Evolutionary conservation across 2,888 invertebrate genomes (phyloP).

Genomic region (Perizoma flavofasciatum): DNA sequence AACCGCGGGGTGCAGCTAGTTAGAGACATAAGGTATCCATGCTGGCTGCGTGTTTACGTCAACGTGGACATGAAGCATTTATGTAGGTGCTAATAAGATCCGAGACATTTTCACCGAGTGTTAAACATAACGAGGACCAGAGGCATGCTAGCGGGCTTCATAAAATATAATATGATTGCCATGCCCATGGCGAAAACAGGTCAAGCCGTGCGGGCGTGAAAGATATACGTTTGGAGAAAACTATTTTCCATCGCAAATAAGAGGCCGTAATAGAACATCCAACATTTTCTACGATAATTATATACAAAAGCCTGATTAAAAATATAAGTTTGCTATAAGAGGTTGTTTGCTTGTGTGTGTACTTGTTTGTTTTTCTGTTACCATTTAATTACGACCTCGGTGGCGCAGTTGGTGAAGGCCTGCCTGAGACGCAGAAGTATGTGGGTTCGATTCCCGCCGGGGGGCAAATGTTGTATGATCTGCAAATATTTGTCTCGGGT

Average conservation of each 20-base stretch:
- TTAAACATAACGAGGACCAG: slow-evolving; percentile 64
- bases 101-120: slow-evolving; percentile 61
- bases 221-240: slow-evolving; percentile 12
- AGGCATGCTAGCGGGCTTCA: slow-evolving; percentile 66
- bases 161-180: slow-evolving; percentile 80
- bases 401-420: no score
- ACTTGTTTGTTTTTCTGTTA: no score
- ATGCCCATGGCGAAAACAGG: slow-evolving; percentile 60
- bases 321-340: no score
- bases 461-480: no score
- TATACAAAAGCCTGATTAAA: not conserved
- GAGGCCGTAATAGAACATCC: slow-evolving; percentile 10
- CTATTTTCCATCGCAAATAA: slow-evolving; percentile 19
- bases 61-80: slow-evolving; percentile 57
- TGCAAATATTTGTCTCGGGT: no score
- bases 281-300: not conserved
- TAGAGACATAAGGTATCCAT: slow-evolving; percentile 18
- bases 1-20: no score
- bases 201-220: slow-evolving; percentile 43
- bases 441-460: no score
- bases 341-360: no score
- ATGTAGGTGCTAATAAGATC: slow-evolving; percentile 68
- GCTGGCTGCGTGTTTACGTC: slow-evolving; percentile 36
- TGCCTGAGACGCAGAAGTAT: no score
- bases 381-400: no score